A percentile compares a stretch with the other conserved stretches of the same genome.
Evolutionary conservation across 2,888 invertebrate species (phyloP).

Genomic region (Stenchaetothrips biformis): DNA sequence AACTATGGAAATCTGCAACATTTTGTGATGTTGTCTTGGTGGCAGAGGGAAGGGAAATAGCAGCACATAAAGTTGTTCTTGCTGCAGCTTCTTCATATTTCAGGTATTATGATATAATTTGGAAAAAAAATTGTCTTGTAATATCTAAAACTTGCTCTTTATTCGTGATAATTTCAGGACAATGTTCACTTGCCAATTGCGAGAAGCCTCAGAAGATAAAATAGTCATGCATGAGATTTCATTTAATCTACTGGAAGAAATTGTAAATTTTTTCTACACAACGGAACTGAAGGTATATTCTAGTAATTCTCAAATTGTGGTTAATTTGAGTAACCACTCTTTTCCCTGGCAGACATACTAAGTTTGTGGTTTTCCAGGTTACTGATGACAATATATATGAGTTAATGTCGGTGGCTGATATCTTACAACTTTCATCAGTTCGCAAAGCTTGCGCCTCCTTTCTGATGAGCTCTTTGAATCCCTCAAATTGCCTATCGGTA

Average conservation of each 20-base stretch:
- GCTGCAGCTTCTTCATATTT: constrained; percentile 3
- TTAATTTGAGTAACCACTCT: neutral
- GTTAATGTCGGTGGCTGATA: neutral
- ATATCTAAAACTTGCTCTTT: neutral
- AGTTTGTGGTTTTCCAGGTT: neutral
- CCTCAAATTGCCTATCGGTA: neutral
- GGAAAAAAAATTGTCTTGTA: neutral
- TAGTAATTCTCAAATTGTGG: neutral
- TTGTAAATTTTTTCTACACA: neutral
- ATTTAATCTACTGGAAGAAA: neutral
- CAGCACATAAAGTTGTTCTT: constrained; percentile 6
- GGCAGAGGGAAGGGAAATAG: neutral
- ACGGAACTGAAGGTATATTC: neutral
- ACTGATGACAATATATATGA: constrained; percentile 6
- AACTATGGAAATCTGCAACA: neutral
- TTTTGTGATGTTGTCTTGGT: neutral
- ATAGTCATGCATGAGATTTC: constrained; percentile 8
- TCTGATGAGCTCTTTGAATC: neutral
- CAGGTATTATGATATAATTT: neutral
- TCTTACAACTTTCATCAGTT: constrained; percentile 2
- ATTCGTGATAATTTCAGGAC: neutral
- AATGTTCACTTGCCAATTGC: neutral
- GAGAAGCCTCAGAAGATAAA: neutral
- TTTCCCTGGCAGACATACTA: neutral
- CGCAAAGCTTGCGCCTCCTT: neutral